Conservation (phyloP, 92 coral and sea anemone species). For the Palythoa grandiflora region DNA sequence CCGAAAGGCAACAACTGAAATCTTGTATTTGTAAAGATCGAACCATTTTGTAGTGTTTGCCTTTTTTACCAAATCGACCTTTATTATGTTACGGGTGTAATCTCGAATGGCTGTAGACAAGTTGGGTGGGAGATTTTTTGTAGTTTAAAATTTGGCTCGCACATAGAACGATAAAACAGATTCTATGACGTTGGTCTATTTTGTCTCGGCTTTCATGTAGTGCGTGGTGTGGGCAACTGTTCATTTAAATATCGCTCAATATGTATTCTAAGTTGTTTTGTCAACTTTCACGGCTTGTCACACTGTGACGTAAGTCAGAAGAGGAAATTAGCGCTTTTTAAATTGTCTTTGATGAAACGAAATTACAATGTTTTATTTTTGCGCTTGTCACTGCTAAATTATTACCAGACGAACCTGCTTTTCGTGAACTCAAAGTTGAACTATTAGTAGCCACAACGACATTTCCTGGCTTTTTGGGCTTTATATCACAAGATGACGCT, state of each 20-base stretch:
- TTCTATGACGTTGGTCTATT: not conserved
- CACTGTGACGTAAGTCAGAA: slow-evolving; percentile 6
- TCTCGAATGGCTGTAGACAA: not conserved
- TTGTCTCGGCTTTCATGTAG: slow-evolving; percentile 8
- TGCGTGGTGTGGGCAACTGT: not conserved
- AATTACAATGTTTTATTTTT: too few relatives aligned
- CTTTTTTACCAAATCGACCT: not conserved
- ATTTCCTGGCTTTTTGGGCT: not conserved
- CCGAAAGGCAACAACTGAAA: slow-evolving; percentile 20
- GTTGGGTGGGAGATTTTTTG: not conserved
- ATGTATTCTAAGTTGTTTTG: slow-evolving; percentile 31
- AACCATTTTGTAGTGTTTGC: not conserved
- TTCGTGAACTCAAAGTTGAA: not conserved
- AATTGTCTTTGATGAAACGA: not conserved
- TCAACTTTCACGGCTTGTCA: not conserved
- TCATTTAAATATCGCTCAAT: not conserved
- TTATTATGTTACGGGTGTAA: not conserved
- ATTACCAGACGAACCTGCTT: not conserved
- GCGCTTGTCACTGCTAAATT: not conserved
- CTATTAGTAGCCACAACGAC: not conserved
- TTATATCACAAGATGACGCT: not conserved
- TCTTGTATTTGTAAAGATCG: not conserved
- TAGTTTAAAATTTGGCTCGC: not conserved
- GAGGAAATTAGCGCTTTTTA: not conserved
- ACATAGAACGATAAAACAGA: slow-evolving; percentile 2